Percentiles rank a stretch among this genome's conserved stretches.
Conservation (phyloP, 2,888 invertebrate genomes). For the Leptogaster cylindrica region DNA sequence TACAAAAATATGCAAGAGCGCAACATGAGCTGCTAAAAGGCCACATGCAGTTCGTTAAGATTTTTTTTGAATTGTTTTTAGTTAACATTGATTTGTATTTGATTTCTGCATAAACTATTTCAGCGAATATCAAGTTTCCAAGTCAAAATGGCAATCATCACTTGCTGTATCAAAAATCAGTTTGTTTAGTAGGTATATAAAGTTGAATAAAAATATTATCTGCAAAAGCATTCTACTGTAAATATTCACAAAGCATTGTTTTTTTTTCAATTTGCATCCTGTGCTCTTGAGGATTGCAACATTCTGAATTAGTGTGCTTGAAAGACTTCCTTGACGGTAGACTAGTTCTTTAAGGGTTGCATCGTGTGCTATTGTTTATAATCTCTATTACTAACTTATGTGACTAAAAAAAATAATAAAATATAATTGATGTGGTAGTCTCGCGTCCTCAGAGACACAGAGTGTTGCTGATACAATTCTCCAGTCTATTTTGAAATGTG, state of each 20-base stretch:
- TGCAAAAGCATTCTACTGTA: neutral
- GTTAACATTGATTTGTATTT: neutral
- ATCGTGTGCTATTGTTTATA: conserved; percentile 7
- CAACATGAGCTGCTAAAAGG: conserved; percentile 37
- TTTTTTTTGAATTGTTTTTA: neutral
- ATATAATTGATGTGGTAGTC: conserved; percentile 20
- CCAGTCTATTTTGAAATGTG: conserved; percentile 53
- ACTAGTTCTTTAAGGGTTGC: conserved; percentile 21
- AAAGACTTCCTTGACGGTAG: conserved; percentile 12
- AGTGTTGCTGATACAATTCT: neutral
- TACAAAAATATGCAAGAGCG: conserved; percentile 25
- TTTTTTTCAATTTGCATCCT: no score
- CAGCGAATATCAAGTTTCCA: no score
- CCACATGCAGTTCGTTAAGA: neutral
- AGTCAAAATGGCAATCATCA: no score
- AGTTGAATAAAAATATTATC: no score
- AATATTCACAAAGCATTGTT: no score
- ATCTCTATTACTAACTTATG: conserved; percentile 26
- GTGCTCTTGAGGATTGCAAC: conserved; percentile 1
- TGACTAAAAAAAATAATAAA: no score
- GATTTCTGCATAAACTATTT: neutral
- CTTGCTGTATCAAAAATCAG: no score
- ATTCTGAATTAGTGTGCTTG: conserved; percentile 28
- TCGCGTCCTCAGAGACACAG: neutral
- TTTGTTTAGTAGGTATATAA: no score